phyloP scores from a whole-genome alignment of 2,888 invertebrate genomes.

The Melitaea athalia region DNA sequence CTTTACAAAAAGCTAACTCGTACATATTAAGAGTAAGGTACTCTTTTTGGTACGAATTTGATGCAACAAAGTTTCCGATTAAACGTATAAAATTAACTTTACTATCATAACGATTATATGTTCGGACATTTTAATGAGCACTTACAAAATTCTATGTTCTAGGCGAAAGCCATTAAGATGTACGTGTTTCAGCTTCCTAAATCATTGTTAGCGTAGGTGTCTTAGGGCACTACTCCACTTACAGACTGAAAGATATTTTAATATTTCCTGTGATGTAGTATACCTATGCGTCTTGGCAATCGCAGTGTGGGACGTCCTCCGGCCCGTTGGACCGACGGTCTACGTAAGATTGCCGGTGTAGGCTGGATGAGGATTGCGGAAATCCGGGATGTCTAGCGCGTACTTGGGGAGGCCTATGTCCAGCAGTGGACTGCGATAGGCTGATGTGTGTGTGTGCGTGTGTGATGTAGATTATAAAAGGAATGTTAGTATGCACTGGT shows the following conservation, averaged over 20 bases:
- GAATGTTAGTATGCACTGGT: neutral
- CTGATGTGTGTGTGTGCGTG: too few species aligned
- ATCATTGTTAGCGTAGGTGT: slow-evolving; percentile 28
- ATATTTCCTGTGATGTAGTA: too few species aligned
- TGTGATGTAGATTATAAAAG: neutral
- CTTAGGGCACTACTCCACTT: slow-evolving; percentile 17
- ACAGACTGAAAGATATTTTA: neutral
- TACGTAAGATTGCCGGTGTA: too few species aligned
- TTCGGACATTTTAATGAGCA: slow-evolving; percentile 15
- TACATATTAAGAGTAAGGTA: neutral
- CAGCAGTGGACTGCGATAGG: too few species aligned
- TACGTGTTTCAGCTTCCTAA: slow-evolving; percentile 34
- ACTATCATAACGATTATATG: neutral
- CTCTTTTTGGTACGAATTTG: neutral
- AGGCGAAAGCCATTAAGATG: slow-evolving; percentile 29
- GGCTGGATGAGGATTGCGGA: too few species aligned
- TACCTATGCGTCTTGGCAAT: too few species aligned
- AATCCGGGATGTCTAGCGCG: too few species aligned
- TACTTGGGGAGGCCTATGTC: too few species aligned
- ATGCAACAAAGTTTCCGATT: neutral
- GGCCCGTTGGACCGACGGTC: too few species aligned
- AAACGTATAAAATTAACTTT: slow-evolving; percentile 8
- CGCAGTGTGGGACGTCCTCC: too few species aligned
- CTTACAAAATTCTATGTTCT: slow-evolving; percentile 20
- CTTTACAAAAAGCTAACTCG: neutral